These are phyloP conservation scores for Chydorus sphaericus DNA, from an alignment of 2,888 invertebrate species.

Conservation along the genomic window DNA sequence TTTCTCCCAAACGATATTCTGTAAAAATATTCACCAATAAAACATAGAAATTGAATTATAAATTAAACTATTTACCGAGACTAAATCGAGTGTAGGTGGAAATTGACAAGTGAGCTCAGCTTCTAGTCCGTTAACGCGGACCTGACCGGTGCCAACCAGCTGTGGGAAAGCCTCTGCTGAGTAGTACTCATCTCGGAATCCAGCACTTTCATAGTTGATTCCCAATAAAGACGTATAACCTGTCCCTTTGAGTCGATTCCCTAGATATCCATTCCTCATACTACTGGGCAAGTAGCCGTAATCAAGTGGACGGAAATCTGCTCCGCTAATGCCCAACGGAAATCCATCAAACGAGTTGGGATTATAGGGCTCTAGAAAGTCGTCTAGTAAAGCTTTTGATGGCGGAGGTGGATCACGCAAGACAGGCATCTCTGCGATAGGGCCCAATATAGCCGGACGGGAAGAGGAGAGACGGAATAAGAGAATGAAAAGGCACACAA, in stretches of 20 bases:
- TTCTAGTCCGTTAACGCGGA: slow-evolving; percentile 9
- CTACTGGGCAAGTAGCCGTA: not conserved
- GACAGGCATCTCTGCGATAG: not conserved
- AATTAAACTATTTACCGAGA: slow-evolving; percentile 11
- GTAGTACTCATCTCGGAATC: slow-evolving; percentile 3
- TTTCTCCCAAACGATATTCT: slow-evolving; percentile 11
- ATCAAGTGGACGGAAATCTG: not conserved
- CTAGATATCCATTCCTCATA: not conserved
- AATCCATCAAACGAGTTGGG: not conserved
- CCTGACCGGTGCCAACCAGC: slow-evolving; percentile 10
- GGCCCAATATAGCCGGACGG: not conserved
- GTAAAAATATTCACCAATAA: not conserved
- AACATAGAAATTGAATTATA: not conserved
- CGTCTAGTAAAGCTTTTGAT: no score
- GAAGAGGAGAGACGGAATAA: no score
- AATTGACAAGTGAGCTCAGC: slow-evolving; percentile 16
- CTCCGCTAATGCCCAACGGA: no score
- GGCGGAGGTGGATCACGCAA: no score
- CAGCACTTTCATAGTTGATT: not conserved
- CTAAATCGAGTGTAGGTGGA: slow-evolving; percentile 11
- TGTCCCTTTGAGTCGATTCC: not conserved
- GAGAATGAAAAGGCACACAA: no score
- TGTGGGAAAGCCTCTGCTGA: not conserved
- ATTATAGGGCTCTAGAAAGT: no score
- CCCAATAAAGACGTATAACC: not conserved